phyloP scores from a whole-genome alignment of 1,140 invertebrate genomes.

The Heliconius congener region DNA sequence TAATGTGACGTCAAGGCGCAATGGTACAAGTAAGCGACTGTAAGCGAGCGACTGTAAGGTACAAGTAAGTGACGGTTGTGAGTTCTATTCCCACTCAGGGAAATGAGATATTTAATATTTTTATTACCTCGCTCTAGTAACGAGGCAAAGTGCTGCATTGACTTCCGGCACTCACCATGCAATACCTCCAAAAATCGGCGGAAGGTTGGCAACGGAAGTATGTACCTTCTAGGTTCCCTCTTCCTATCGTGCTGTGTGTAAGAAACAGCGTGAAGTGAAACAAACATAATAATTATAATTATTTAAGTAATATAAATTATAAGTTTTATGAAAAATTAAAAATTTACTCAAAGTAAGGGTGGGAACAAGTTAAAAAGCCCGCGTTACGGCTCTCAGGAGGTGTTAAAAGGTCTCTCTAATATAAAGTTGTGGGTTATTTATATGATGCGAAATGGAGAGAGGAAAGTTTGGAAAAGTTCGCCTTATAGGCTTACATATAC shows the following conservation, averaged over 20 bases:
- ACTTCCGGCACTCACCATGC: too few species aligned
- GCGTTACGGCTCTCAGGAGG: constrained; percentile 7
- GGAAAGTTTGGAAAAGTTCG: constrained; percentile 21
- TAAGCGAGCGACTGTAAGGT: too few species aligned
- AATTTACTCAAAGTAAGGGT: constrained; percentile 9
- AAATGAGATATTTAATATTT: too few species aligned
- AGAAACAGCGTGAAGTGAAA: not conserved
- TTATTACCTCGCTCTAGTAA: too few species aligned
- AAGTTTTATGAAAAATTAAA: constrained; percentile 3
- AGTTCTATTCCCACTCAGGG: too few species aligned
- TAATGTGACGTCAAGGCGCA: too few species aligned
- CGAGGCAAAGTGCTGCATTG: too few species aligned
- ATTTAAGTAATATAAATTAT: not conserved
- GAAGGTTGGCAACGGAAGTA: too few species aligned
- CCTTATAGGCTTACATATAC: not conserved
- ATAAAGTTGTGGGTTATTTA: constrained; percentile 23
- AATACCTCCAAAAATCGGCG: too few species aligned
- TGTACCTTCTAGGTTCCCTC: not conserved
- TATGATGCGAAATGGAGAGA: constrained; percentile 6
- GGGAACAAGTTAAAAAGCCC: constrained; percentile 16
- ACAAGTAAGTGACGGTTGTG: too few species aligned
- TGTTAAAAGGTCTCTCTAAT: constrained; percentile 7
- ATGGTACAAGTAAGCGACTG: too few species aligned
- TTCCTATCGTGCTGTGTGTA: not conserved
- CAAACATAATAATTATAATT: not conserved